These are phyloP conservation scores for Heloderma charlesbogerti DNA, from an alignment of 2,113 vertebrate species.

Conservation along the genomic window DNA sequence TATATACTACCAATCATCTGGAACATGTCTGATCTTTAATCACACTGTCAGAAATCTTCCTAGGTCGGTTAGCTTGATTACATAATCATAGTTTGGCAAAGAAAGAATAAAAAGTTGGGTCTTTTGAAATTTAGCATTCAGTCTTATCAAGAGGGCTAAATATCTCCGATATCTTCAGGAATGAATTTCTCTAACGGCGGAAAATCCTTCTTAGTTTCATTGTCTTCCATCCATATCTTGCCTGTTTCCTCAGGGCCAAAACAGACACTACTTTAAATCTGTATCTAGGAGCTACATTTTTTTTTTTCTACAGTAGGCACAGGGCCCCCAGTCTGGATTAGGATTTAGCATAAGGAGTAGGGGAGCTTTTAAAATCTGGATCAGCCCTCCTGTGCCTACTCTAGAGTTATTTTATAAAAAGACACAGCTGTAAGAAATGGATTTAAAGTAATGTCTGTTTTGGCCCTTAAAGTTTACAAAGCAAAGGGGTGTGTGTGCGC, in stretches of 20 bases:
- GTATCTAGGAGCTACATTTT: too few species aligned
- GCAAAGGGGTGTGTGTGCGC: too few species aligned
- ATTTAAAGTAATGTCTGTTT: too few species aligned
- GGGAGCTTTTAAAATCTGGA: too few species aligned
- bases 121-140: slow-evolving; percentile 1
- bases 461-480: too few species aligned
- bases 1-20: neutral
- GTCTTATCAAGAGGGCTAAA: neutral
- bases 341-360: too few species aligned
- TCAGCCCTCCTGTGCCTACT: too few species aligned
- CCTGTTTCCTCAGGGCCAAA: neutral
- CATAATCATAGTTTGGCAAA: slow-evolving; percentile 1
- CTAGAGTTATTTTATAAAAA: too few species aligned
- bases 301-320: too few species aligned
- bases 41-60: slow-evolving; percentile 4
- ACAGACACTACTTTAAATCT: too few species aligned
- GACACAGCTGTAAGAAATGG: too few species aligned
- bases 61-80: neutral
- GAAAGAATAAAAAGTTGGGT: neutral
- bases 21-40: slow-evolving; percentile 24
- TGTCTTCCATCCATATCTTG: neutral
- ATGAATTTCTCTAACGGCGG: neutral
- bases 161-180: neutral
- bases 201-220: neutral
- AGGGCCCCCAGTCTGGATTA: too few species aligned